A percentile compares a stretch with the other conserved stretches of the same genome.
Evolutionary conservation across 2,888 invertebrate species (phyloP).

Genomic region (Holacanthella duospinosa): DNA sequence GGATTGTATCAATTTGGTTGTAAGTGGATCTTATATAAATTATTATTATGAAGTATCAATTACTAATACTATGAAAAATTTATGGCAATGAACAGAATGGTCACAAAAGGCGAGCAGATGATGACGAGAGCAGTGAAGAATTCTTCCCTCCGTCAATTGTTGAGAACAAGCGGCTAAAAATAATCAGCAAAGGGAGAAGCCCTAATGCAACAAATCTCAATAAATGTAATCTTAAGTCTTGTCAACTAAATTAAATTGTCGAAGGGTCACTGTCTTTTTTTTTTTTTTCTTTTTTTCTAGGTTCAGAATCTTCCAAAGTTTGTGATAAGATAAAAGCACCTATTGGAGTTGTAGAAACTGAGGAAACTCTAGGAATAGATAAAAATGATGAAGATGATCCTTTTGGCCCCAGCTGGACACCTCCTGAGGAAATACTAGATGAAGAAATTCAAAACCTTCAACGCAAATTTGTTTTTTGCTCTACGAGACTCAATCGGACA

Average conservation of each 20-base stretch:
- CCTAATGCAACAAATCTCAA: too few species aligned
- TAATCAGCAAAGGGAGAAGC: not conserved
- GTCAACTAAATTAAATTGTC: too few species aligned
- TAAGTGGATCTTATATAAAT: not conserved
- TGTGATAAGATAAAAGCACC: too few species aligned
- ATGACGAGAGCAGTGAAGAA: not conserved
- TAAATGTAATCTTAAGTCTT: too few species aligned
- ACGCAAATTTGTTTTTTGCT: constrained; percentile 18
- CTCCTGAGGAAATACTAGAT: not conserved
- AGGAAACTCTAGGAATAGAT: too few species aligned
- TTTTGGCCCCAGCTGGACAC: not conserved
- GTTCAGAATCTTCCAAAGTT: too few species aligned
- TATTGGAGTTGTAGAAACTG: too few species aligned
- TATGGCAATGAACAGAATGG: not conserved
- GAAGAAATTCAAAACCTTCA: not conserved
- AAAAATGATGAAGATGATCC: too few species aligned
- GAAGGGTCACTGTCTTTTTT: too few species aligned
- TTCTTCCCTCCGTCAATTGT: not conserved
- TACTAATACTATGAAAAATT: not conserved
- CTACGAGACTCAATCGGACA: constrained; percentile 20
- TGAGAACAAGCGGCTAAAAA: not conserved
- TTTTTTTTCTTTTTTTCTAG: too few species aligned
- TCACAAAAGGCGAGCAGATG: not conserved
- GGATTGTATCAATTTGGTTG: not conserved
- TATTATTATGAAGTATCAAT: too few species aligned